Evolutionary conservation across 1,140 invertebrate genomes (phyloP), one percentile per base, ranked within the genome.

Genomic region (Heliconius hewitsoni): DNA sequence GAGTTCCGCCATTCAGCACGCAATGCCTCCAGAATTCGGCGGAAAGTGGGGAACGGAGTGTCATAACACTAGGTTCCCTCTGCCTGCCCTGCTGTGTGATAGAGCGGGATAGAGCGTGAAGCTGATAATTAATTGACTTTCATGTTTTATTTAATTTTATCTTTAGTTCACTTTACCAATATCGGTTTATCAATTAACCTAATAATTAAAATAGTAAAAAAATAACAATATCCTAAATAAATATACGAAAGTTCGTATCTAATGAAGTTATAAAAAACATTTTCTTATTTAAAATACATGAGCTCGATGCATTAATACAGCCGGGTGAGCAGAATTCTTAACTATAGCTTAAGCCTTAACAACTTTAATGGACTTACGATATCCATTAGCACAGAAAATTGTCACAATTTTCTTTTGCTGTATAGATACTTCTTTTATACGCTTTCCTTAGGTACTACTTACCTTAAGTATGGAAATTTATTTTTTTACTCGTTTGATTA

Each of bases 331-430:
- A 66, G 57, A 66, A 66, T 66, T 66, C 57, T 66, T 66, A 66
- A 66, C 57, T 66, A 66, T 66, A 27, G 57, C 11, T 66, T 27
- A 66, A 66, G 57, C 57, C 27, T 34, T 55, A 52, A 74, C 73
- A 74, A 57, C 34, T 74, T 74, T 74, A 74, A 74, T 74, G 27
- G 34, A 37, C 73, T 74, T 30, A 74, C 73, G 16, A 74, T 50
- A 74, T 57, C 73, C 42, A 74, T 74, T 74, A 74, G 50, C 73
- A 50, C 50, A 57, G 27, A 74, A 30, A 74, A 74, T 74, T 74
- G 50, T 74, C 73, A 50, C 46, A 52, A 74, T 27, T 27, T 66
- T 66, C n/a, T 66, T 66, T 66, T 66, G 23, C 60, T 66, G n/a
- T 27, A 66, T 60, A 60, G 57, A 60, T 27, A 27, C 23, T 27